Percentiles rank a stretch among this genome's conserved stretches.
phyloP scores from a whole-genome alignment of 2,888 invertebrate species.

The Drosophila pseudotalamancana region DNA sequence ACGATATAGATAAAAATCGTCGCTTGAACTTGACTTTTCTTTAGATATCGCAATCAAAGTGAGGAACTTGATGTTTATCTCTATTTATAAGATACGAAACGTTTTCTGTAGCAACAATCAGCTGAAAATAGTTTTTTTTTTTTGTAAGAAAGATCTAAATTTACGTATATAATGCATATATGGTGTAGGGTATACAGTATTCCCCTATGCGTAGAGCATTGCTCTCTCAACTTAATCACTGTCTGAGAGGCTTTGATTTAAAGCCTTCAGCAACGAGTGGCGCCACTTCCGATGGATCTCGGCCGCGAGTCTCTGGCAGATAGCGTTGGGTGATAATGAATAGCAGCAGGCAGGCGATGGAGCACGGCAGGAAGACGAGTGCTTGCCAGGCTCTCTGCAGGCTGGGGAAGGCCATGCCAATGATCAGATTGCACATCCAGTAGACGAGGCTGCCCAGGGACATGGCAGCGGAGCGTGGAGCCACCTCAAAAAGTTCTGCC shows the following conservation, averaged over 20 bases:
- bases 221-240: too few relatives aligned
- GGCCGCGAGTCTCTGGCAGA: constrained; percentile 90
- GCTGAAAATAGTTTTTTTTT: too few relatives aligned
- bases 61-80: too few relatives aligned
- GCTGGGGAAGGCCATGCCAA: constrained; percentile 89
- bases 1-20: too few relatives aligned
- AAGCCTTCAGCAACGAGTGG: constrained; percentile 88
- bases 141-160: too few relatives aligned
- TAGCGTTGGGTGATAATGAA: constrained; percentile 86
- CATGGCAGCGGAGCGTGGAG: constrained; percentile 93
- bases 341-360: constrained; percentile 81
- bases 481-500: constrained; percentile 92
- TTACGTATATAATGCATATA: too few relatives aligned
- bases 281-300: constrained; percentile 87
- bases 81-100: too few relatives aligned
- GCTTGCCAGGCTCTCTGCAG: constrained; percentile 88
- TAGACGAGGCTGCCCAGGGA: constrained; percentile 93
- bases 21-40: too few relatives aligned
- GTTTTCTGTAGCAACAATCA: too few relatives aligned
- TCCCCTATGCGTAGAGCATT: too few relatives aligned
- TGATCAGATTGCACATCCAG: constrained; percentile 93
- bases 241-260: constrained; percentile 82
- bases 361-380: constrained; percentile 90
- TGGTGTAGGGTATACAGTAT: too few relatives aligned
- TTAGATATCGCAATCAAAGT: too few relatives aligned